Base-by-base conservation (phyloP, 2,797 vertebrate species). In the Protosalanx chinensis region DNA sequence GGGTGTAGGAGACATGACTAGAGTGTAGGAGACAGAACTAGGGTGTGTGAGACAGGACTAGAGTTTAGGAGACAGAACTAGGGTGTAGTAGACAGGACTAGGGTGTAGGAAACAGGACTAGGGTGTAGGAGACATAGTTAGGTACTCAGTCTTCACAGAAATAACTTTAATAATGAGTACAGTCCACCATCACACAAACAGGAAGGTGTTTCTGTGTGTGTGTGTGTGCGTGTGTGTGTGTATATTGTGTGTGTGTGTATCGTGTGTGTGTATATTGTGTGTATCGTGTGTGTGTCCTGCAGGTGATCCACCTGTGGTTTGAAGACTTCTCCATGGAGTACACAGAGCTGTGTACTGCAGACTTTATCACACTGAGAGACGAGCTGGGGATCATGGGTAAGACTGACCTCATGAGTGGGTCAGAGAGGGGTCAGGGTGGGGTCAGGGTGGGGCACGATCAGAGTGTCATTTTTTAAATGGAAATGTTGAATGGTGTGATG, bases 251-350 rank as follows among this genome's bases (percentile, higher is more conserved):
- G 33, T 33, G 33, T 35, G 33, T 35, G 33, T 35, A 6, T 35
- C 4, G 33, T 35, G 6, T 35, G 33, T 35, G 33, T 35, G 2
- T 35, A 6, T 35, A 6, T 35, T 4, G 33, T 35, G 6, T 37
- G 23, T n/a, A 27, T 27, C 23, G 0, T 61, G 56, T n/a, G 59
- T 61, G 59, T 75, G 29, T 81, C 68, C 84, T 82, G 60, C 81
- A 94, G 92, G 91, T 93, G 79, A 90, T 94, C 81, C 89, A 90
- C 79, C 73, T 94, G 82, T 91, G 90, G 90, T 93, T 93, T 74
- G 88, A 91, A 72, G 87, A 92, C 33, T 92, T 94, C 81, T 87
- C 89, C 57, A 46, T 93, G 70, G 91, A 93, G 80, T 85, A 86
- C 2, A 88, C 81, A 1, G 53, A 75, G 65, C 80, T 79, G 33